Base-by-base conservation (phyloP, 2,113 vertebrate species). In the Coryphaenoides rupestris region DNA sequence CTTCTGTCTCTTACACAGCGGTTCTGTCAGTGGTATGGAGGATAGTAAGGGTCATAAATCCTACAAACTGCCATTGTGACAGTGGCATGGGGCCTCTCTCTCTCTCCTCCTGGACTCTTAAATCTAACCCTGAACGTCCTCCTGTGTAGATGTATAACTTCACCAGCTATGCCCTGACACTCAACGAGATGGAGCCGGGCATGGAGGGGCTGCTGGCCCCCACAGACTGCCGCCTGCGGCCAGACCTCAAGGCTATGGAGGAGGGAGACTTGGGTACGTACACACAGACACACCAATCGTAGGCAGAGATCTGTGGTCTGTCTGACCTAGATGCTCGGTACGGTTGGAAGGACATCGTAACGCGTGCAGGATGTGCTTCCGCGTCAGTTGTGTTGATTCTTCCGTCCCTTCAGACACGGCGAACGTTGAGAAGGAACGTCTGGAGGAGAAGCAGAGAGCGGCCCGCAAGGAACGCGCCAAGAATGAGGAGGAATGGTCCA, bases 81-180 rank as follows among this genome's bases (percentile, higher is more conserved):
- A 9, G 13, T 40, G 33, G 13, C 24, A 26, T 26, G 24, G 3
- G 24, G n/a, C n/a, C n/a, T n/a, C n/a, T n/a, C n/a, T n/a, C n/a
- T 26, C 24, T 26, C 3, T 26, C 24, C 24, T 26, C 24, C 24
- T 26, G 6, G 24, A 26, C 24, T 26, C 24, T 3, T n/a, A 26
- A 26, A 26, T 26, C 3, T 12, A 40, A 40, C 1, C 33, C 2
- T 40, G 9, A 7, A 40, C 13, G 9, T 55, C 16, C 17, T 40
- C 3, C 19, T 49, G 15, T 63, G n/a, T 70, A 99, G 96, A 98
- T 99, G 93, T 99, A 99, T 78, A 98, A 96, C 79, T 99, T 99
- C 84, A 98, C 94, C 83, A 95, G 89, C 80, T 99, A 97, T 82
- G 91, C 96, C 1, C 92, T 98, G 83, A 92, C 92, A 19, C 93